These are phyloP conservation scores for Cephus runcator DNA, from an alignment of 2,888 invertebrate species.

Conservation along the genomic window DNA sequence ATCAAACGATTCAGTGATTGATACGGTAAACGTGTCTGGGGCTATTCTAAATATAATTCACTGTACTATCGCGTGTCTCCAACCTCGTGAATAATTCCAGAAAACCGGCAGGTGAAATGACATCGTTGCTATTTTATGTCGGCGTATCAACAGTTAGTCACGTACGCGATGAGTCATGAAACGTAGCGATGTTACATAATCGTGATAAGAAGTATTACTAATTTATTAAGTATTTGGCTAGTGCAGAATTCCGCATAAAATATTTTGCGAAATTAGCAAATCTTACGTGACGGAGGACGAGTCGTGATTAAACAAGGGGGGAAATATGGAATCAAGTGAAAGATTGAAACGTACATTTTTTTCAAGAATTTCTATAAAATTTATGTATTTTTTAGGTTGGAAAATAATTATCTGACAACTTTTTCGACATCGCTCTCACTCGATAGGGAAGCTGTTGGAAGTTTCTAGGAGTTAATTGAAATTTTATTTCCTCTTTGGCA, in stretches of 20 bases:
- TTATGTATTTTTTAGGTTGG: no score
- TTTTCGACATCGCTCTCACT: no score
- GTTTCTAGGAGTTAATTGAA: no score
- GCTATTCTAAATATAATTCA: not conserved
- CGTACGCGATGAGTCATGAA: not conserved
- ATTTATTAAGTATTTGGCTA: constrained; percentile 17
- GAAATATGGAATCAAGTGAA: not conserved
- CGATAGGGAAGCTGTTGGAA: no score
- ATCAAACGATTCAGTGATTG: not conserved
- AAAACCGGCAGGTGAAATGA: not conserved
- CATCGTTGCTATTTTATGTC: not conserved
- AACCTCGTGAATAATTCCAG: not conserved
- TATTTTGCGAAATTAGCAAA: not conserved
- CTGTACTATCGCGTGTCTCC: not conserved
- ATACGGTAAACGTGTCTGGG: not conserved
- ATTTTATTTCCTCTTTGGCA: no score
- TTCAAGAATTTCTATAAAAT: not conserved
- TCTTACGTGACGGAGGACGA: not conserved
- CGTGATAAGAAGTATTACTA: constrained; percentile 18
- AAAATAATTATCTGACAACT: no score
- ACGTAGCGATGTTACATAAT: not conserved
- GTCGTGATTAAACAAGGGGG: not conserved
- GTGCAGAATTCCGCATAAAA: not conserved
- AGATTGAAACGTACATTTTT: not conserved
- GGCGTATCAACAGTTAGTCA: not conserved